Evolutionary conservation across 2,888 invertebrate genomes (phyloP), one percentile per base, ranked within the genome.

Genomic region (Drosophila demipolita): DNA sequence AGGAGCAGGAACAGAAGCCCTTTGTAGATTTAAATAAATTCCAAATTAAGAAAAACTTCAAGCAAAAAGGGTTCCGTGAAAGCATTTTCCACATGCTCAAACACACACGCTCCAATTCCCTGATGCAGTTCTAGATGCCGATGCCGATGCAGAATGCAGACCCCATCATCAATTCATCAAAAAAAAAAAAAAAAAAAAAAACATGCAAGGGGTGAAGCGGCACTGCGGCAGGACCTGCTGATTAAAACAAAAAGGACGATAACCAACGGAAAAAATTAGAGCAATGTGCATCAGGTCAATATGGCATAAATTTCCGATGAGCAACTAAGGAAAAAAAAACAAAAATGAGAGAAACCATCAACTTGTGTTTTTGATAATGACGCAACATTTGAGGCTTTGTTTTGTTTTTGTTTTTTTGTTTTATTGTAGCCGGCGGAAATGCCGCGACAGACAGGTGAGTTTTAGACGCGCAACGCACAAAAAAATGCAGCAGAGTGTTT

Each of bases 111-210:
- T 55, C 40, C 15, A 57, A 40, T n/a, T 12, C 12, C 17, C 48
- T 15, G 9, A 48, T 32, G 42, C 82, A 53, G 36, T 55, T 38
- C 36, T 20, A 23, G 32, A 42, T 54, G 54, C 42, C 17, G 15
- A 32, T 36, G 29, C 64, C 38, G 33, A 54, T 11, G 33, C 53
- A 62, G 32, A 62, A 59, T 55, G 54, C 78, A 90, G 87, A 86
- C 85, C 91, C 91, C 90, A 90, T 90, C 92, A 91, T 90, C 91
- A 90, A 92, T 91, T 91, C 91, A 91, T 91, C 90, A 91, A 91
- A 90, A 91, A 88, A 90, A 90, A 90, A 40, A 45, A 90, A 91
- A 91, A 90, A 91, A 88, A 90, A 90, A 90, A 40, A 45, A 90
- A 90, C 63, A 85, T 78, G 69, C 57, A 65, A 69, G 57, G 68